Percentiles rank a stretch among this genome's conserved stretches.
Evolutionary conservation across 2,888 invertebrate species (phyloP).

Genomic region (Polyommatus iphigenia): DNA sequence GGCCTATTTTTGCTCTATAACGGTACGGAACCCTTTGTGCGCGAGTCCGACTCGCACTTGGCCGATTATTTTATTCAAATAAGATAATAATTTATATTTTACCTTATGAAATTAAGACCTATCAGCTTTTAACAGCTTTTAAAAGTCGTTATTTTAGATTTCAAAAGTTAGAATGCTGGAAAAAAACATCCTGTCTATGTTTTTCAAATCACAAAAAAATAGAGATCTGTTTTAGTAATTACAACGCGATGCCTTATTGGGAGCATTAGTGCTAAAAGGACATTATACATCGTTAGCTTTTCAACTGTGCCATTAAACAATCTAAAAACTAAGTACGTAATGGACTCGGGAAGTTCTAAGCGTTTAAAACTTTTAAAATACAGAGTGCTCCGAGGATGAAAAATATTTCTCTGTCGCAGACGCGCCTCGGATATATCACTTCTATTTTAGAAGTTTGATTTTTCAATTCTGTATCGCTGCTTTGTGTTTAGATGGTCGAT

Average conservation of each 20-base stretch:
- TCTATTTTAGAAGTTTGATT: background rate
- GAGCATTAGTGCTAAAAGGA: background rate
- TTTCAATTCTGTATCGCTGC: background rate
- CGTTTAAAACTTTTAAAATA: conserved; percentile 14
- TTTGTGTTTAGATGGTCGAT: background rate
- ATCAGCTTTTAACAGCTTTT: no score
- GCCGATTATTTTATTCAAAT: no score
- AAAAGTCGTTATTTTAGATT: no score
- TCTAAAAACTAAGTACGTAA: conserved; percentile 19
- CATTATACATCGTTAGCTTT: conserved; percentile 9
- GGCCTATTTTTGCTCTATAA: no score
- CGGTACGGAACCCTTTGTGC: no score
- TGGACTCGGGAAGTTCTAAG: conserved; percentile 1
- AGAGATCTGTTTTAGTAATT: conserved; percentile 3
- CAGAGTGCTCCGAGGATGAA: conserved; percentile 6
- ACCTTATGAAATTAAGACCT: no score
- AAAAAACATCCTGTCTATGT: background rate
- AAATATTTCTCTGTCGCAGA: conserved; percentile 2
- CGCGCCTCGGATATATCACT: conserved; percentile 16
- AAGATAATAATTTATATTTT: no score
- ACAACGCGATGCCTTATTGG: background rate
- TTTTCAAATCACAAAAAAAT: background rate
- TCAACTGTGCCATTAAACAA: conserved; percentile 11
- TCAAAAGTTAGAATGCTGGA: no score
- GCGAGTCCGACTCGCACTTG: no score